These are phyloP conservation scores for Perccottus glenii DNA, from an alignment of 2,113 vertebrate species.

Conservation along the genomic window DNA sequence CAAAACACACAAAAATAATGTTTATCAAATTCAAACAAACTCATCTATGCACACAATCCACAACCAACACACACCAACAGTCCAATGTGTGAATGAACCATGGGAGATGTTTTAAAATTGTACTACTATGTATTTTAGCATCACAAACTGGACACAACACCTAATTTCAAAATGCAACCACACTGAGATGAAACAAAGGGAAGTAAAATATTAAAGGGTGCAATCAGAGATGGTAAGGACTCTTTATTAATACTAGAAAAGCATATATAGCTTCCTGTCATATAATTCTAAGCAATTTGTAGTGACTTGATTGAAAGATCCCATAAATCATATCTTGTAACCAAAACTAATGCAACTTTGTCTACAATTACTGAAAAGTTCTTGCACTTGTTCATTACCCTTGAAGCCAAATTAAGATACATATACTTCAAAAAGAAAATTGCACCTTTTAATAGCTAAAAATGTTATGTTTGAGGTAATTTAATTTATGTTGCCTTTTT, in stretches of 20 bases:
- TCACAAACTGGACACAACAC: slow-evolving; percentile 14
- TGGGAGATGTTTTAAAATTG: slow-evolving; percentile 13
- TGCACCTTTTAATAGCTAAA: slow-evolving; percentile 80
- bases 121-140: slow-evolving; percentile 8
- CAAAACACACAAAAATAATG: slow-evolving; percentile 21
- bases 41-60: slow-evolving; percentile 20
- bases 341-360: not conserved
- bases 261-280: too few species aligned
- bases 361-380: not conserved
- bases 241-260: not conserved
- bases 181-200: slow-evolving; percentile 51
- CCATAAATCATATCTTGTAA: too few species aligned
- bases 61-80: slow-evolving; percentile 16
- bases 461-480: slow-evolving; percentile 38
- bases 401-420: not conserved
- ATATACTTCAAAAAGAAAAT: slow-evolving; percentile 17
- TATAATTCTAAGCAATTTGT: not conserved
- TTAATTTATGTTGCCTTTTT: slow-evolving; percentile 11
- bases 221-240: slow-evolving; percentile 48
- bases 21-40: slow-evolving; percentile 20
- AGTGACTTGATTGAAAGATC: too few species aligned
- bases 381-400: not conserved
- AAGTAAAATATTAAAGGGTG: slow-evolving; percentile 78
- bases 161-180: slow-evolving; percentile 40
- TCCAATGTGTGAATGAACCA: slow-evolving; percentile 34